Evolutionary conservation across 2,888 invertebrate species (phyloP).

Genomic region (Diadegma fenestrale): DNA sequence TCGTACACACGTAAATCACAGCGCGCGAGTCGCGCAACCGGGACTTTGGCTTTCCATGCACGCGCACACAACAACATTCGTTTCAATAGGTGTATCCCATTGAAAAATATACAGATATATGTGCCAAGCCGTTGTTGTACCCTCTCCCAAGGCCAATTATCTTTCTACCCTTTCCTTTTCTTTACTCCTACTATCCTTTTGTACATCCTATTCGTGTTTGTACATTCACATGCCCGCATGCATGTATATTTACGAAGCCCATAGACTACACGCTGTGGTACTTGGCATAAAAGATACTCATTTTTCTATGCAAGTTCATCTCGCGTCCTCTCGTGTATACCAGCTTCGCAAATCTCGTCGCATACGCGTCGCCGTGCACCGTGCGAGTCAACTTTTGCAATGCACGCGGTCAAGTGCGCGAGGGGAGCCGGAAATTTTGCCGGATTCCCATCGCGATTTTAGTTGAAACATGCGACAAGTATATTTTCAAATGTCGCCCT

Average conservation of each 20-base stretch:
- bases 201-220: constrained; percentile 6
- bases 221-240: neutral
- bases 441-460: neutral
- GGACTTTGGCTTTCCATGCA: constrained; percentile 34
- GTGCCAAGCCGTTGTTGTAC: constrained; percentile 81
- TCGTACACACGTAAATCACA: constrained; percentile 68
- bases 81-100: constrained; percentile 9
- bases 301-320: constrained; percentile 68
- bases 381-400: neutral
- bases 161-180: constrained; percentile 72
- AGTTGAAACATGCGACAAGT: neutral
- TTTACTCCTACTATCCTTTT: constrained; percentile 51
- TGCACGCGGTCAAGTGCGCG: neutral
- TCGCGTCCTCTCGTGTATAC: constrained; percentile 20
- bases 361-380: neutral
- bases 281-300: constrained; percentile 53
- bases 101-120: constrained; percentile 64
- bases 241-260: neutral
- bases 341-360: constrained; percentile 47
- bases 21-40: constrained; percentile 53
- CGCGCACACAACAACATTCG: constrained; percentile 14
- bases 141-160: constrained; percentile 77
- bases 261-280: neutral
- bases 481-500: neutral
- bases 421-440: neutral